Evolutionary conservation across 2,888 invertebrate species (phyloP).

Genomic region (Dyspetes luteomarginatus): DNA sequence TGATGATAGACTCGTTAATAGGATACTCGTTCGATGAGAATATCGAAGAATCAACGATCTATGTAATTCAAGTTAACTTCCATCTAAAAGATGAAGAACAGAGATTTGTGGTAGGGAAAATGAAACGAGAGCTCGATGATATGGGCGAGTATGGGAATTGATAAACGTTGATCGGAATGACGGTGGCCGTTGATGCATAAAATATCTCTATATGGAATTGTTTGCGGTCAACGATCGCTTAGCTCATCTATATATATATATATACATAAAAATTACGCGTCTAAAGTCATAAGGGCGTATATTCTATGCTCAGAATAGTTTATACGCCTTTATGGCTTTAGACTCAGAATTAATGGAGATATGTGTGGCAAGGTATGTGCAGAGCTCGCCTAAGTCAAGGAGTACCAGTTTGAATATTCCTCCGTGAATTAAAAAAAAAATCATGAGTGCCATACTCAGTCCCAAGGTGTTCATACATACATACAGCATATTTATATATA

Average conservation of each 20-base stretch:
- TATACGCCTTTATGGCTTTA: no score
- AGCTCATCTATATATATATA: no score
- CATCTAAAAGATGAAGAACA: constrained; percentile 19
- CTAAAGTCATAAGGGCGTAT: no score
- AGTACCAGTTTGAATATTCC: constrained; percentile 28
- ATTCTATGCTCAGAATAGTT: no score
- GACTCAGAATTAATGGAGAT: no score
- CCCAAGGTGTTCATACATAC: neutral
- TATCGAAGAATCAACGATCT: constrained; percentile 32
- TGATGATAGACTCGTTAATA: constrained; percentile 49
- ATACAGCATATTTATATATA: no score
- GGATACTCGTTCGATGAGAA: constrained; percentile 27
- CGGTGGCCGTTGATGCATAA: neutral
- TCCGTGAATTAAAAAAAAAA: neutral
- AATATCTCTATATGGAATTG: neutral
- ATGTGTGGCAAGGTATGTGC: neutral
- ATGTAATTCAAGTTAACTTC: constrained; percentile 39
- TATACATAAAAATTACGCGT: no score
- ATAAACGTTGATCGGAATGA: constrained; percentile 16
- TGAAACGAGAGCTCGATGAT: constrained; percentile 22
- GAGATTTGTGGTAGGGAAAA: constrained; percentile 1
- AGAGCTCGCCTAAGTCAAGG: constrained; percentile 25
- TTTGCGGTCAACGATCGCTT: constrained; percentile 46
- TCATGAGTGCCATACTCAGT: neutral
- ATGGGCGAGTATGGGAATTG: neutral